These are phyloP conservation scores for Plotosus lineatus DNA, from an alignment of 2,113 vertebrate species.

Conservation along the genomic window DNA sequence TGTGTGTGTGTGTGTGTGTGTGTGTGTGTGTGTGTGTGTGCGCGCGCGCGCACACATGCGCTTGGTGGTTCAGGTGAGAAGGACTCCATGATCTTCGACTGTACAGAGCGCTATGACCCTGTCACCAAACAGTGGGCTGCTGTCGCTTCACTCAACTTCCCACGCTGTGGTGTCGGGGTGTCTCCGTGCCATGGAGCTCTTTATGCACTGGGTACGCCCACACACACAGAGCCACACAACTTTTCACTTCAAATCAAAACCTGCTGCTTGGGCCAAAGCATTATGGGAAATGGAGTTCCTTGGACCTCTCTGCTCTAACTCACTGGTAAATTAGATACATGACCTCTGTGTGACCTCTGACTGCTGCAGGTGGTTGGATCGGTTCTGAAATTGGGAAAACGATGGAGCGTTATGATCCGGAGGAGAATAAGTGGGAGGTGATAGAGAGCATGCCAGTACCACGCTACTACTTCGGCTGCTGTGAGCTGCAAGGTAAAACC, in stretches of 20 bases:
- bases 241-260: background rate
- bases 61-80: constrained; percentile 83
- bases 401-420: constrained; percentile 94
- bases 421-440: constrained; percentile 93
- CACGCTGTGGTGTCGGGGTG: constrained; percentile 91
- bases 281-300: background rate
- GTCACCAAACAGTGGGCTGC: constrained; percentile 95
- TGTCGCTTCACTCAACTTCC: constrained; percentile 90
- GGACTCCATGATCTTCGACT: constrained; percentile 97
- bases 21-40: background rate
- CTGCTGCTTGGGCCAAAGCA: background rate
- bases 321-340: background rate
- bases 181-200: constrained; percentile 91
- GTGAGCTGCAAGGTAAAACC: constrained; percentile 88
- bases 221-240: background rate
- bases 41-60: no score
- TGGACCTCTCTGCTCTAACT: background rate
- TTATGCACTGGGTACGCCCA: constrained; percentile 86
- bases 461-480: constrained; percentile 94
- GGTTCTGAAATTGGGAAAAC: constrained; percentile 96
- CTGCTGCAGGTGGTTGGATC: constrained; percentile 86
- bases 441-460: constrained; percentile 90
- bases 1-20: background rate
- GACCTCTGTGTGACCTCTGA: background rate
- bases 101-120: constrained; percentile 93